Conservation (phyloP, 2,113 vertebrate genomes). For the Pedetes capensis region DNA sequence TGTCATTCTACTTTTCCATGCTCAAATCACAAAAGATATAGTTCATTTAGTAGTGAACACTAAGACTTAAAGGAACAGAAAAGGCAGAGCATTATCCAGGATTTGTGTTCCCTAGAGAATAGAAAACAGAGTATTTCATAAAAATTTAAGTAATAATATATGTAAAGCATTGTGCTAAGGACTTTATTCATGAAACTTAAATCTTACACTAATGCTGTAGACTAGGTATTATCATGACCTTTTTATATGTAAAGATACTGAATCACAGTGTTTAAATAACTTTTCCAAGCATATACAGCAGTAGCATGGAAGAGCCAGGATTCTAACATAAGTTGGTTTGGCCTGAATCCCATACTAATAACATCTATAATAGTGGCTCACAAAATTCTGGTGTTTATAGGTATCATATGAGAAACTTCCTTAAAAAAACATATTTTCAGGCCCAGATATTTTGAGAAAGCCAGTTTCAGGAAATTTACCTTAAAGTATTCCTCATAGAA, state of each 20-base stretch:
- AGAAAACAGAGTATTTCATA: background rate
- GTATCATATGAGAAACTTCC: background rate
- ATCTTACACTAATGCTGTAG: background rate
- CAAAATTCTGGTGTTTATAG: background rate
- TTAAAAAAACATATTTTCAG: conserved; percentile 3
- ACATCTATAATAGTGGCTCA: background rate
- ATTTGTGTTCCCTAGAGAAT: background rate
- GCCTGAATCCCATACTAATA: background rate
- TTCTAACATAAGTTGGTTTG: background rate
- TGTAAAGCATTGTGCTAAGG: background rate
- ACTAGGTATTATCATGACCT: background rate
- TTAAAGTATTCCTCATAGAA: background rate
- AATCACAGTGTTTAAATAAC: background rate
- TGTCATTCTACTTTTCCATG: background rate
- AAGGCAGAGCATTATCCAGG: background rate
- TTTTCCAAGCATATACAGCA: background rate
- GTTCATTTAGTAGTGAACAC: background rate
- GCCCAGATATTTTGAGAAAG: background rate
- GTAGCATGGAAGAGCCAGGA: background rate
- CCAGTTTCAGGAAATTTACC: background rate
- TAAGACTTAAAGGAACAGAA: background rate
- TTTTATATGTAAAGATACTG: background rate
- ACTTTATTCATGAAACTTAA: background rate
- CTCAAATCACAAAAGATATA: background rate
- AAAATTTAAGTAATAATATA: background rate